A percentile compares a stretch with the other conserved stretches of the same genome.
phyloP scores from a whole-genome alignment of 2,888 invertebrate genomes.

The Caenorhabditis angaria region DNA sequence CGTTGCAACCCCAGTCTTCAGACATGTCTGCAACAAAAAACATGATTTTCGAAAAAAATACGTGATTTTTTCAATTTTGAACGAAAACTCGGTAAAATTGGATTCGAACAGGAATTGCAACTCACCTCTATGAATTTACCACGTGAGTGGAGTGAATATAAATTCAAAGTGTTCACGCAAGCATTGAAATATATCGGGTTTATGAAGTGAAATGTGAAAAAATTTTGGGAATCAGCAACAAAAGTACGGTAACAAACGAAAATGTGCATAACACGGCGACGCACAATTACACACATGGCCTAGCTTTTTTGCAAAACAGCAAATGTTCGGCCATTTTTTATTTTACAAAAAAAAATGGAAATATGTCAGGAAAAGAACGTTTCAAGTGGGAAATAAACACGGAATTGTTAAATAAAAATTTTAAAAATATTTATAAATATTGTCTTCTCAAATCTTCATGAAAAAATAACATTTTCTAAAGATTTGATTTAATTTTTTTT shows the following conservation, averaged over 20 bases:
- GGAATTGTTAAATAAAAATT: too few species aligned
- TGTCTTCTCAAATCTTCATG: too few species aligned
- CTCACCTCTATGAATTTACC: constrained; percentile 11
- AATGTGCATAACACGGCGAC: constrained; percentile 16
- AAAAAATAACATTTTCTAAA: too few species aligned
- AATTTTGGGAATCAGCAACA: constrained; percentile 24
- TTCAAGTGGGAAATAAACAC: too few species aligned
- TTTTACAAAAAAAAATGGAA: too few species aligned
- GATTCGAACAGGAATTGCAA: too few species aligned
- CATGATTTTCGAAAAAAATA: neutral
- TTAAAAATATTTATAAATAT: too few species aligned
- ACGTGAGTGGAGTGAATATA: constrained; percentile 15
- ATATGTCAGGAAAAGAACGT: too few species aligned
- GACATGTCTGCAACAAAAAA: constrained; percentile 30
- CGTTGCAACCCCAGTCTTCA: constrained; percentile 47
- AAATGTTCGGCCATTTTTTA: neutral
- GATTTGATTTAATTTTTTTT: too few species aligned
- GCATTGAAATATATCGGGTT: constrained; percentile 34
- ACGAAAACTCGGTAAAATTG: neutral
- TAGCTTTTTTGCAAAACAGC: neutral
- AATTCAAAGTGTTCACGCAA: constrained; percentile 6
- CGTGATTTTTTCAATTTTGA: neutral
- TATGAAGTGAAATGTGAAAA: constrained; percentile 20
- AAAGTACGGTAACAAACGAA: constrained; percentile 21
- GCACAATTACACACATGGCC: constrained; percentile 13